Evolutionary conservation across 2,797 vertebrate species (phyloP).

Genomic region (Catamblyrhynchus diadema): DNA sequence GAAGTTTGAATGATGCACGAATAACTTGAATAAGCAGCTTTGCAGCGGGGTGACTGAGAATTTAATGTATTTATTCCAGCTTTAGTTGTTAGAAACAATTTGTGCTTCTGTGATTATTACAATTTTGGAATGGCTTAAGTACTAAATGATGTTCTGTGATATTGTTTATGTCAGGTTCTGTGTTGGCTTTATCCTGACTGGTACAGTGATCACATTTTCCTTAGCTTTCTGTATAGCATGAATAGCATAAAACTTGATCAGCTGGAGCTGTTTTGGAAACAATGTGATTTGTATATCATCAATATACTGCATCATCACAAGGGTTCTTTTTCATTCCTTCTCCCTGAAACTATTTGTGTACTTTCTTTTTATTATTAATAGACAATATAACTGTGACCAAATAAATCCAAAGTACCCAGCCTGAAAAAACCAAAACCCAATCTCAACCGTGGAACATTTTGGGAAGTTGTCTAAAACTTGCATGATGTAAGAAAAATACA

Average conservation of each 20-base stretch:
- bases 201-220: background rate
- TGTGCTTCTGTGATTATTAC: background rate
- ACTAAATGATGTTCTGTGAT: background rate
- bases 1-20: background rate
- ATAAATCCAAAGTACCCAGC: background rate
- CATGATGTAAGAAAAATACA: background rate
- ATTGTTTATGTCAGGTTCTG: background rate
- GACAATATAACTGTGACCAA: background rate
- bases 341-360: background rate
- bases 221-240: background rate
- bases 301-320: background rate
- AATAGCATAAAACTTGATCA: background rate
- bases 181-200: background rate
- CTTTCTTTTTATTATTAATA: background rate
- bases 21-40: background rate
- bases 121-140: background rate
- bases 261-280: background rate
- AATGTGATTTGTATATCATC: rapidly evolving
- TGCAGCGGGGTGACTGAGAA: background rate
- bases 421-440: background rate
- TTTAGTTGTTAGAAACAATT: background rate
- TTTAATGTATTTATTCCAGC: background rate
- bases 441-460: background rate
- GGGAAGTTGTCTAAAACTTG: background rate
- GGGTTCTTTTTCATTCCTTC: background rate